These are phyloP conservation scores for Etheostoma spectabile DNA, from an alignment of 2,113 vertebrate genomes.

Conservation along the genomic window DNA sequence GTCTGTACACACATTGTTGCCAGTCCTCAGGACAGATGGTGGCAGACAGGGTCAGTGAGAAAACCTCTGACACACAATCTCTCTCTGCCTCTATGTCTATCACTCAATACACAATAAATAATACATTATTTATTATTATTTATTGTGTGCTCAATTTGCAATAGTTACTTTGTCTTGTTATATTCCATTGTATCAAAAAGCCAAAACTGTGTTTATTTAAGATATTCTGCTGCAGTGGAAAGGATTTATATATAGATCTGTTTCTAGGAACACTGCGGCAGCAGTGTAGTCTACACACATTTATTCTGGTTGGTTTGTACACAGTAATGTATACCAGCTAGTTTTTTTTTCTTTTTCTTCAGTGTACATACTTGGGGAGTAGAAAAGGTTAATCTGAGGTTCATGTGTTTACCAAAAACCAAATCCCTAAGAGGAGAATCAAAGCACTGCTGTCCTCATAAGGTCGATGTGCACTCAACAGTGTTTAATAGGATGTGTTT, in stretches of 20 bases:
- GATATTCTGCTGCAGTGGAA: background rate
- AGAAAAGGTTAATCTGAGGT: constrained; percentile 53
- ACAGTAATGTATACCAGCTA: background rate
- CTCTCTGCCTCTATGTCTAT: constrained; percentile 4
- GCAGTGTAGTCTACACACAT: background rate
- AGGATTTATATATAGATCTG: background rate
- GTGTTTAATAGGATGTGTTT: constrained; percentile 81
- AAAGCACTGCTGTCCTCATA: constrained; percentile 72
- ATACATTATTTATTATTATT: no score
- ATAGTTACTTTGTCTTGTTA: background rate
- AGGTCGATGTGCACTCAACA: constrained; percentile 75
- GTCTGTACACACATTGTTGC: constrained; percentile 76
- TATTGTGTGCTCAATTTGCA: background rate
- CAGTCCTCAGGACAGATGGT: constrained; percentile 78
- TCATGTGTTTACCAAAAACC: constrained; percentile 65
- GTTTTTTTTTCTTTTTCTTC: background rate
- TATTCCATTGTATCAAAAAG: background rate
- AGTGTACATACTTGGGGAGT: background rate
- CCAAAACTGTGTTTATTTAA: background rate
- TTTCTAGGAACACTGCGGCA: background rate
- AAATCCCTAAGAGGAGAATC: constrained; percentile 58
- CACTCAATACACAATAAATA: background rate
- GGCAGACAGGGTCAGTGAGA: constrained; percentile 58
- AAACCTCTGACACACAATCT: constrained; percentile 53
- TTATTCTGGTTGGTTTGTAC: background rate